A percentile compares a stretch with the other conserved stretches of the same genome.
These are phyloP conservation scores for Erinaceus europaeus DNA, from an alignment of 2,113 vertebrate species.

Conservation along the genomic window DNA sequence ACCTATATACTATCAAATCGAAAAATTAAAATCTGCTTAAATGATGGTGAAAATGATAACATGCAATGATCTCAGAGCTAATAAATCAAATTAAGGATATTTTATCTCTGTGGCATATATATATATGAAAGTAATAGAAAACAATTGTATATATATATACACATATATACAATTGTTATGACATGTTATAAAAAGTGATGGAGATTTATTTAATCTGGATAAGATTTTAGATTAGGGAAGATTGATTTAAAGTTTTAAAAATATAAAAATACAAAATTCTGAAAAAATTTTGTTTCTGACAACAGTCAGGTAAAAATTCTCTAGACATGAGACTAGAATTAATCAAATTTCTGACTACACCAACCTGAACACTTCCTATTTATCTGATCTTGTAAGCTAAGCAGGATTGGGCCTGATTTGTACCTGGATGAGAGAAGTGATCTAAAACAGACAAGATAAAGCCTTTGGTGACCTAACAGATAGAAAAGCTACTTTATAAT, in stretches of 20 bases:
- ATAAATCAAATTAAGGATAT: conserved; percentile 48
- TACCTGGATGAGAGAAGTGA: too few species aligned
- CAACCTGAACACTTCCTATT: too few species aligned
- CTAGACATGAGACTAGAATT: conserved; percentile 10
- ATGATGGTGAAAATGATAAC: neutral
- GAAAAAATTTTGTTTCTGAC: conserved; percentile 58
- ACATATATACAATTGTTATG: neutral
- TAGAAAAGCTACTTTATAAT: conserved; percentile 40
- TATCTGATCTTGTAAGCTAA: too few species aligned
- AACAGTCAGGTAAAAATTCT: conserved; percentile 58
- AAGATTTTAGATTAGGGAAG: conserved; percentile 32
- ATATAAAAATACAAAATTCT: conserved; percentile 61
- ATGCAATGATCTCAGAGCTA: neutral
- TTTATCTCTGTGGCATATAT: neutral
- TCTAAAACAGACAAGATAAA: conserved; percentile 49
- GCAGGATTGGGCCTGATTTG: too few species aligned
- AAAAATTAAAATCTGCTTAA: conserved; percentile 5
- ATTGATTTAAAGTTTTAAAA: conserved; percentile 22
- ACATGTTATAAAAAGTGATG: neutral
- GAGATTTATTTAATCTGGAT: conserved; percentile 14
- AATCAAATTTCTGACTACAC: too few species aligned
- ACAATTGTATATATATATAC: neutral
- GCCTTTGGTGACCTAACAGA: conserved; percentile 18
- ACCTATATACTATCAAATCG: conserved; percentile 17
- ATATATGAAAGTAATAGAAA: too few species aligned